Conservation (phyloP, 2,113 vertebrate genomes). For the Panthera tigris region DNA sequence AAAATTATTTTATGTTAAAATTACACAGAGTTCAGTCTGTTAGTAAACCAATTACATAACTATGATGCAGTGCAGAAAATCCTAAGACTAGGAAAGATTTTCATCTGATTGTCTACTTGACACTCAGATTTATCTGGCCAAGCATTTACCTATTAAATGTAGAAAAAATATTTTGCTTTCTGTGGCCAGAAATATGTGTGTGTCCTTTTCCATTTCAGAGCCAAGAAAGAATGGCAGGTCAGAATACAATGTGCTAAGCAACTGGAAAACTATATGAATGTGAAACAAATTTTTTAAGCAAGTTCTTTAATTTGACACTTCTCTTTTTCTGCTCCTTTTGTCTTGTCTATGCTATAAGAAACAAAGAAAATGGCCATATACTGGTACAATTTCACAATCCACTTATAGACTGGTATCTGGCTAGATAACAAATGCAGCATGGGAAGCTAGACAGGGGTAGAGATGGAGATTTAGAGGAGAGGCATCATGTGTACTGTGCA, state of each 20-base stretch:
- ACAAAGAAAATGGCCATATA: not conserved
- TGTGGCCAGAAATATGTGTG: not conserved
- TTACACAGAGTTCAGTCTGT: not conserved
- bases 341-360: not conserved
- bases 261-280: not conserved
- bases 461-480: not conserved
- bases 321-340: not conserved
- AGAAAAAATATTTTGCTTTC: not conserved
- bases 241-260: not conserved
- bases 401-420: not conserved
- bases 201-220: not conserved
- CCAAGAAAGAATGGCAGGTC: not conserved
- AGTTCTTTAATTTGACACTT: not conserved
- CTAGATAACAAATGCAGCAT: not conserved
- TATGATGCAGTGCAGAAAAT: not conserved
- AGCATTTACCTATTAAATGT: not conserved
- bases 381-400: not conserved
- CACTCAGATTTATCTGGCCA: not conserved
- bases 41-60: not conserved
- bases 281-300: not conserved
- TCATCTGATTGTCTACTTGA: not conserved
- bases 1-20: not conserved
- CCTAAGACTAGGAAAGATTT: not conserved
- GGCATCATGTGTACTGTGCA: accelerated
- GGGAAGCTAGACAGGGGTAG: not conserved